phyloP scores from a whole-genome alignment of 2,113 vertebrate genomes.

The Zingel zingel region DNA sequence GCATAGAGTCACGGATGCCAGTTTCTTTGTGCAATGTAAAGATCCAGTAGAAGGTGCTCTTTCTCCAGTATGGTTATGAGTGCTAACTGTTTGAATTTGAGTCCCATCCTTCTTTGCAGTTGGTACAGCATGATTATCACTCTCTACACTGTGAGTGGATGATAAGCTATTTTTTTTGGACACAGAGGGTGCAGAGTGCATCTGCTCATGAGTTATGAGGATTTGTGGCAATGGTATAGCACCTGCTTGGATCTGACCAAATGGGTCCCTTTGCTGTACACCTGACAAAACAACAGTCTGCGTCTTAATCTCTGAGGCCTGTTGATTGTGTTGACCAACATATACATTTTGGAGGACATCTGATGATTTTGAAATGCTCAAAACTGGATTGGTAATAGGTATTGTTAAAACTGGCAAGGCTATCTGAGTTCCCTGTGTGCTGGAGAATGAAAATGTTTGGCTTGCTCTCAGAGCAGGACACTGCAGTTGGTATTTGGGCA shows the following conservation, averaged over 20 bases:
- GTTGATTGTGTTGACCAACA: slow-evolving; percentile 79
- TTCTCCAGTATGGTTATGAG: slow-evolving; percentile 63
- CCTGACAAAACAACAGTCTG: slow-evolving; percentile 84
- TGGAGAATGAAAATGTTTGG: slow-evolving; percentile 84
- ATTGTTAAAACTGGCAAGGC: slow-evolving; percentile 83
- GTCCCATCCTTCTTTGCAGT: slow-evolving; percentile 80
- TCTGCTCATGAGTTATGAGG: slow-evolving; percentile 93
- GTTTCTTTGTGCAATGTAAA: slow-evolving; percentile 85
- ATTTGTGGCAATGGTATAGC: slow-evolving; percentile 90
- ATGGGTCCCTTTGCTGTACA: slow-evolving; percentile 81
- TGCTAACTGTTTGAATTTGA: slow-evolving; percentile 68
- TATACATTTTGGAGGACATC: slow-evolving; percentile 83
- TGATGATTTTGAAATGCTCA: slow-evolving; percentile 75
- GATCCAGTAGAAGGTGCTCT: slow-evolving; percentile 79
- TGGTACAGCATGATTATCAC: slow-evolving; percentile 78
- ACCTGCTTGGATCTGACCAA: slow-evolving; percentile 84
- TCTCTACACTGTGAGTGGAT: slow-evolving; percentile 77
- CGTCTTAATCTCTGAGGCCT: slow-evolving; percentile 71
- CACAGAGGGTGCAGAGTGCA: slow-evolving; percentile 73
- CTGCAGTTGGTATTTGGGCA: slow-evolving; percentile 95
- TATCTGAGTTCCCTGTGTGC: slow-evolving; percentile 78
- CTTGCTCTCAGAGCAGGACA: slow-evolving; percentile 84
- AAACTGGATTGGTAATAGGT: slow-evolving; percentile 78
- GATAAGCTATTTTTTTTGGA: slow-evolving; percentile 80
- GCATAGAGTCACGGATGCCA: slow-evolving; percentile 89